Evolutionary conservation across 2,888 invertebrate genomes (phyloP), one percentile per base, ranked within the genome.

Genomic region (Macroteleia sp.): DNA sequence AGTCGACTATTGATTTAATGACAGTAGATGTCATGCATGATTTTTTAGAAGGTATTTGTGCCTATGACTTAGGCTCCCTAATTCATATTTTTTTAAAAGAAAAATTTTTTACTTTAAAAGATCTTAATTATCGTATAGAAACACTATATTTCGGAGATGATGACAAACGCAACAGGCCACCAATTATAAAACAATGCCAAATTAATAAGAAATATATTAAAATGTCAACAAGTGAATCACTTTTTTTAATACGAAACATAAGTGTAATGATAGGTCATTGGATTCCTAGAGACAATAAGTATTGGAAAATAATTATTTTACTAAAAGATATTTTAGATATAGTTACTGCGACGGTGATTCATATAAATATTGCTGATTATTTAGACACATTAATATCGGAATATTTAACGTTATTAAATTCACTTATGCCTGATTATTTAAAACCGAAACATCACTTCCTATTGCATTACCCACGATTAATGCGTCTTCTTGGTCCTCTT

Each of bases 401-500:
- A 25, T 78, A 78, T 54, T 70, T 70, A 34, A 34, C 10, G 39
- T 16, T n/a, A 46, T 39, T 78, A 9, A 14, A 20, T 52, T 12
- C 34, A 16, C 44, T 46, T 20, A 74, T 69, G 39, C 39, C 59
- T 10, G 19, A 9, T 9, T 74, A 46, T 48, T 41, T 75, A 4
- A 79, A 75, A 61, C 67, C 61, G 6, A 76, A 81, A 67, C 71
- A 77, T 56, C 81, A 82, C 34, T 78, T 71, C 5, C 16, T 62
- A 17, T 1, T 50, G 1, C 62, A 62, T 20, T 62, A 62, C 30
- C 6, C 48, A 3, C 19, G 66, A 73, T 22, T 73, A 71, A 42
- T 56, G 32, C 48, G 66, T 20, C 61, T 32, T 14, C 61, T 80
- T 20, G 81, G 74, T 8, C 74, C 70, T 50, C 54, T 79, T 19